Base-by-base conservation (phyloP, 2,888 invertebrate genomes). In the Tuta absoluta region DNA sequence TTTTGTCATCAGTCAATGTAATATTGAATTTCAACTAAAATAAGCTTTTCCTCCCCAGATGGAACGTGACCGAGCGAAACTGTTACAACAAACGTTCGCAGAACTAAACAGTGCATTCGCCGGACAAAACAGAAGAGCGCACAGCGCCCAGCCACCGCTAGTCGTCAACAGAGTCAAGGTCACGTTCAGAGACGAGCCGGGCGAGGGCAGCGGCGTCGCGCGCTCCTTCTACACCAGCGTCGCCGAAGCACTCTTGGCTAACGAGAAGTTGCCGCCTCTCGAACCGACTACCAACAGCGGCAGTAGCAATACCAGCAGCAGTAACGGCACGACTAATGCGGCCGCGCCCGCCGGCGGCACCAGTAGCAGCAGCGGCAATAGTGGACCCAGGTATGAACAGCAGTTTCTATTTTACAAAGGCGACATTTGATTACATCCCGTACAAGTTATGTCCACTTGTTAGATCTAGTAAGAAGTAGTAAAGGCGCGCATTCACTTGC, bases 161-260 rank as follows among this genome's bases (percentile, higher is more conserved):
- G 97, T 97, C 61, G 98, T 99, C 41, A 98, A 97, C 88, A 93
- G 98, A 69, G 98, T 99, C 48, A 99, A 99, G 92, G 99, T 99
- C 11, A 98, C 98, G 5, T 99, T 99, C 89, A 97, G 98, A 78
- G 99, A 99, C 86, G 99, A 99, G 85, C 99, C 99, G 0, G 99
- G 99, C 3, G 99, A 99, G 91, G 99, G 99, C 63, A 98, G 98
- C 65, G 99, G 99, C 3, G 99, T 99, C 12, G 98, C 99, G 2
- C 93, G 99, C 68, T 98, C 98, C 80, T 99, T 99, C 92, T 99
- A 99, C 87, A 99, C 99, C 0, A 99, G 99, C 56, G 95, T 99
- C 71, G 98, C 99, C 2, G 98, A 98, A 92, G 98, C 98, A 24
- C 90, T 98, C 66, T 88, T 98, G 68, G 96, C 97, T 0, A 96